phyloP scores from a whole-genome alignment of 2,888 invertebrate species.

The Netelia inedita region DNA sequence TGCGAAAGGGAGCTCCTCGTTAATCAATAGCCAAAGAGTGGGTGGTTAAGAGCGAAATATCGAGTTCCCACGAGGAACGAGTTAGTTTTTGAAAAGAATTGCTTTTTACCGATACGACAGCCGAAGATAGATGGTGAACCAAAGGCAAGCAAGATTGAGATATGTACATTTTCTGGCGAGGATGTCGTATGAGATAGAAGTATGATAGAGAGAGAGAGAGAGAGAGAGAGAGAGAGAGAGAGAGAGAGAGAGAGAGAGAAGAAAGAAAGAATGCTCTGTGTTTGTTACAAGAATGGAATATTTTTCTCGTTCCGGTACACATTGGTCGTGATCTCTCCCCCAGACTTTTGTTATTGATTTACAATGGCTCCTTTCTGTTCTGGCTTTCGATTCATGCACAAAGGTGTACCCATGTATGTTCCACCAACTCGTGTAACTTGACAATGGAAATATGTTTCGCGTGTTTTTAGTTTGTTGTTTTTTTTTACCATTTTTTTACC shows the following conservation, averaged over 20 bases:
- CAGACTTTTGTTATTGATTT: constrained; percentile 77
- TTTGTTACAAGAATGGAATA: constrained; percentile 41
- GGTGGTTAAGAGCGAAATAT: constrained; percentile 59
- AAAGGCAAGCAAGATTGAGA: background rate
- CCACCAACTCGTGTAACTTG: constrained; percentile 79
- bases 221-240: background rate
- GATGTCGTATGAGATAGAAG: constrained; percentile 41
- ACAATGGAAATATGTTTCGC: constrained; percentile 42
- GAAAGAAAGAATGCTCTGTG: constrained; percentile 16
- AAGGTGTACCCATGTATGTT: constrained; percentile 79
- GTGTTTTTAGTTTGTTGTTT: background rate
- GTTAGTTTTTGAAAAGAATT: constrained; percentile 53
- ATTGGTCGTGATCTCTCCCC: constrained; percentile 41
- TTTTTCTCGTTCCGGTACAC: constrained; percentile 49
- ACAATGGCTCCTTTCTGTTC: constrained; percentile 78
- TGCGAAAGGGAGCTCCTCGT: constrained; percentile 77
- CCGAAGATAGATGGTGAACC: background rate
- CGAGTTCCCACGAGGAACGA: background rate
- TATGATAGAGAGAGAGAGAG: background rate
- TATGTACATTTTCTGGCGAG: background rate
- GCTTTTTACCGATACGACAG: background rate
- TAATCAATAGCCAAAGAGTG: constrained; percentile 77
- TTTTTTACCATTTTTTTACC: background rate
- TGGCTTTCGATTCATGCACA: constrained; percentile 71
- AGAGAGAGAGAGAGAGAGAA: constrained; percentile 46